Evolutionary conservation across 2,888 invertebrate species (phyloP).

Genomic region (Conus canariensis): DNA sequence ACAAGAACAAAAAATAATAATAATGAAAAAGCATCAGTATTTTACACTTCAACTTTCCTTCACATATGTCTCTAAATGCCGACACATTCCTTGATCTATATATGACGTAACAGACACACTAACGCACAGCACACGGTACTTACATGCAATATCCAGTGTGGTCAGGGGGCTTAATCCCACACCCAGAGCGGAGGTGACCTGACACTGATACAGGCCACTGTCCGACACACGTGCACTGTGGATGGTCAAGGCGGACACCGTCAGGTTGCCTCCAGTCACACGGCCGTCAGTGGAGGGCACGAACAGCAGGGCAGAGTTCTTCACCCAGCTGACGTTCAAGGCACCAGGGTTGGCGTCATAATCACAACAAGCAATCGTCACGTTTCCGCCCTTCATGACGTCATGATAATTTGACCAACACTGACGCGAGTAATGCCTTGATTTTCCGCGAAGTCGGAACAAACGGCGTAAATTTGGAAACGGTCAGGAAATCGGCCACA

Average conservation of each 20-base stretch:
- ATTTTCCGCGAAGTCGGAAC: not conserved
- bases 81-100: too few relatives aligned
- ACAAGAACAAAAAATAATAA: too few relatives aligned
- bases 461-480: not conserved
- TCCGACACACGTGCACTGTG: not conserved
- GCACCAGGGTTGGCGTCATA: conserved; percentile 15
- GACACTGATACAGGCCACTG: conserved; percentile 11
- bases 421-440: not conserved
- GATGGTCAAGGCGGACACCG: not conserved
- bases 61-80: too few relatives aligned
- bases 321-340: conserved; percentile 21
- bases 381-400: not conserved
- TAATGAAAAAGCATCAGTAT: too few relatives aligned
- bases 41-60: too few relatives aligned
- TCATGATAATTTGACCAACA: not conserved
- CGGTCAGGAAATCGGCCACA: too few relatives aligned
- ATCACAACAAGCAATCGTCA: conserved; percentile 21
- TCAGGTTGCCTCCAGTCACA: not conserved
- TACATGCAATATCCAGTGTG: not conserved
- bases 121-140: not conserved
- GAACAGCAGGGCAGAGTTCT: not conserved
- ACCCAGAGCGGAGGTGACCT: conserved; percentile 4
- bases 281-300: conserved; percentile 17
- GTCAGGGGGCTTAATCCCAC: not conserved
- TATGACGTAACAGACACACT: not conserved